Percentiles rank a stretch among this genome's conserved stretches.
These are phyloP conservation scores for Eulithis prunata DNA, from an alignment of 2,888 invertebrate genomes.

Conservation along the genomic window DNA sequence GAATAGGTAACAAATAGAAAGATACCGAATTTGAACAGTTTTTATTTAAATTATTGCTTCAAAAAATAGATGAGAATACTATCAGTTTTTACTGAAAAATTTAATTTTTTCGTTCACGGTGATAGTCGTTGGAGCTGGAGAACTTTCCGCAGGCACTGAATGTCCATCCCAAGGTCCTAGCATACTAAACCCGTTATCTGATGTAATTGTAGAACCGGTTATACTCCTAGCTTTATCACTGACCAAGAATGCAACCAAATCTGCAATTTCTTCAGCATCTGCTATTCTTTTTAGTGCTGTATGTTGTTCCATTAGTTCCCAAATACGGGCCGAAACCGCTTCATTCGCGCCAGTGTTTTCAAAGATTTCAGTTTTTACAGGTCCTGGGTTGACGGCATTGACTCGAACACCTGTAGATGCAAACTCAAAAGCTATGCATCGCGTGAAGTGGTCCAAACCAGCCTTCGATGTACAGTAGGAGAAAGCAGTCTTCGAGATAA, in stretches of 20 bases:
- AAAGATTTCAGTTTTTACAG: conserved; percentile 79
- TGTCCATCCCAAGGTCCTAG: conserved; percentile 8
- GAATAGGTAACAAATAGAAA: too few relatives aligned
- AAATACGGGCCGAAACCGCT: conserved; percentile 54
- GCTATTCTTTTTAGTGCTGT: conserved; percentile 91
- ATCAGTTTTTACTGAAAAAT: conserved; percentile 2
- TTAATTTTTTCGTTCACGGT: background rate
- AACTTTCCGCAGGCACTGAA: background rate
- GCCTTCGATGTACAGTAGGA: conserved; percentile 51
- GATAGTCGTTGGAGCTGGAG: background rate
- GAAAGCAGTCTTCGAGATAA: conserved; percentile 17
- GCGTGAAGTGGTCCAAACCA: conserved; percentile 92
- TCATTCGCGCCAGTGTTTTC: conserved; percentile 54
- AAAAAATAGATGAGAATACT: too few relatives aligned
- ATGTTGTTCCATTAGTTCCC: conserved; percentile 88
- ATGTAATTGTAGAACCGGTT: conserved; percentile 86
- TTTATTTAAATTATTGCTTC: too few relatives aligned
- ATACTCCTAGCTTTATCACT: conserved; percentile 85
- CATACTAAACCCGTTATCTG: conserved; percentile 44
- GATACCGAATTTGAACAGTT: too few relatives aligned
- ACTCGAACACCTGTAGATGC: conserved; percentile 89
- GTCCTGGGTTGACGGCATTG: conserved; percentile 95
- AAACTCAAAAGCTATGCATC: conserved; percentile 91
- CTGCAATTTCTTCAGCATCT: conserved; percentile 79
- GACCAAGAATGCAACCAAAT: conserved; percentile 93